Base-by-base conservation (phyloP, 2,797 vertebrate species). In the Sebastiscus tertius region DNA sequence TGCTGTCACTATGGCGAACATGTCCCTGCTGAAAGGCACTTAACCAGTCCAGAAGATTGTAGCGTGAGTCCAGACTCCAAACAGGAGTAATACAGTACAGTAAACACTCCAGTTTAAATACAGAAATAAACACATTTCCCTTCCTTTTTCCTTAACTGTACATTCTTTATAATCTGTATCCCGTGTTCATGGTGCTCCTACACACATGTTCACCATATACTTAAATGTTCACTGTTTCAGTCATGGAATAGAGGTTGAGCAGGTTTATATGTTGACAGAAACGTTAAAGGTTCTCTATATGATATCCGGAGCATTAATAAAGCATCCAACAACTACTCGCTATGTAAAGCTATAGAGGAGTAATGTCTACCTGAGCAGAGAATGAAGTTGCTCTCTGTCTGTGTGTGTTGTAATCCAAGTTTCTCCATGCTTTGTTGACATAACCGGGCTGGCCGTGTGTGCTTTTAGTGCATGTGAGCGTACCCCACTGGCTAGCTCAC, bases 1-100 rank as follows among this genome's bases (percentile, higher is more conserved):
- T 79, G 83, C 87, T 86, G 87, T 94, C 94, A 90, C 90, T 91
- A 91, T 88, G 88, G 88, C n/a, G 78, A 90, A 82, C 80, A 80
- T 87, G 80, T 81, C 26, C 74, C 87, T 62, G 75, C 36, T 75
- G 52, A 76, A 79, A 88, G 79, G 85, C 87, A 77, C 77, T 73
- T 89, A 82, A 46, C 63, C 69, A 79, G 64, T 65, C 36, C 68
- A 69, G 83, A 80, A 91, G 87, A 72, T 80, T 88, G 77, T 89
- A 89, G 64, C 82, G 80, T 64, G 65, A 85, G 67, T 89, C 66
- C 26, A 71, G 73, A 80, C 81, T 77, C 82, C 68, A 83, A 62
- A 88, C 75, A 63, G 73, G 69, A 87, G 64, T 80, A 86, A 87
- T 72, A 83, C 62, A 81, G 80, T 52, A 18, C 42, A 46, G 16